phyloP scores from a whole-genome alignment of 2,888 invertebrate species.

The Catocala sponsa region DNA sequence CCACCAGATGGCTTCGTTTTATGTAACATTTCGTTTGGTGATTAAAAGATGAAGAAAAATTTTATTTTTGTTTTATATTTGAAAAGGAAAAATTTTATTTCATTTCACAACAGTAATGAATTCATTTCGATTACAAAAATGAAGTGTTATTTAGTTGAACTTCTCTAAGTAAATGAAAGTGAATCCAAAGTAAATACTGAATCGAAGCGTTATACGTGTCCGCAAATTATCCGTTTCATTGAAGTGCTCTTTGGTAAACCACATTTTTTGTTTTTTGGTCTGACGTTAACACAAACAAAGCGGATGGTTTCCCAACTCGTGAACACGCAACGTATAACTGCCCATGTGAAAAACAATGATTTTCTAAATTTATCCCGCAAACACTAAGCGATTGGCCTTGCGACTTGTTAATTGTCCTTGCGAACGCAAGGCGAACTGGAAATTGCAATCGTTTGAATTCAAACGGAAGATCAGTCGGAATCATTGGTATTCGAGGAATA shows the following conservation, averaged over 20 bases:
- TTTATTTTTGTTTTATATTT: conserved; percentile 36
- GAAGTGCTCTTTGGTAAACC: conserved; percentile 33
- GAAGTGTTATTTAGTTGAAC: conserved; percentile 49
- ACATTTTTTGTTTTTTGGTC: too few relatives aligned
- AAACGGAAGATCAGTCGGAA: neutral
- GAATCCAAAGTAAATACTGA: conserved; percentile 42
- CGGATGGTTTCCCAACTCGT: too few relatives aligned
- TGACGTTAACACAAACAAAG: too few relatives aligned
- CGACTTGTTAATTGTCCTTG: conserved; percentile 39
- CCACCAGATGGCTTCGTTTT: conserved; percentile 35
- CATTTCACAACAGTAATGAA: conserved; percentile 52
- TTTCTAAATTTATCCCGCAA: conserved; percentile 34
- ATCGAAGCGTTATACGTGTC: conserved; percentile 41
- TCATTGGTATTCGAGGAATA: neutral
- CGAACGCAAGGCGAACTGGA: conserved; percentile 33
- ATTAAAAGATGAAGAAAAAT: conserved; percentile 43
- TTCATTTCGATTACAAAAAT: conserved; percentile 51
- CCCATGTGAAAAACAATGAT: conserved; percentile 28
- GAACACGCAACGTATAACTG: too few relatives aligned
- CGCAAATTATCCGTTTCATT: conserved; percentile 39
- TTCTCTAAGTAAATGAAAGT: conserved; percentile 48
- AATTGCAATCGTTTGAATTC: conserved; percentile 32
- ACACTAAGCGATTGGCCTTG: conserved; percentile 31
- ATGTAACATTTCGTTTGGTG: conserved; percentile 43
- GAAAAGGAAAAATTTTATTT: conserved; percentile 36